These are phyloP conservation scores for Xiphias gladius DNA, from an alignment of 2,113 vertebrate genomes.

Conservation along the genomic window DNA sequence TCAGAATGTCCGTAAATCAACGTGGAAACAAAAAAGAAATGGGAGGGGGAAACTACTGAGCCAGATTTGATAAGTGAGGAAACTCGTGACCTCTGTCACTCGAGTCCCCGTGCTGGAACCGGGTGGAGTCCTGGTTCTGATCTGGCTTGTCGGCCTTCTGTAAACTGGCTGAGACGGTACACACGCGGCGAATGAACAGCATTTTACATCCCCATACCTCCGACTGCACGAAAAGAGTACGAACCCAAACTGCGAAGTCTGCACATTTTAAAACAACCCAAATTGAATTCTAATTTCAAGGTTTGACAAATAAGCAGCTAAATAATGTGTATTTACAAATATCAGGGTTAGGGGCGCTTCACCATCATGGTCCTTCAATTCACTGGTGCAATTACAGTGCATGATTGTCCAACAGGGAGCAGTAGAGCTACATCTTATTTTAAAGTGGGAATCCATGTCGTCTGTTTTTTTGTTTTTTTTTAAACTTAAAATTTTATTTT, in stretches of 20 bases:
- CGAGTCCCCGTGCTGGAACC: constrained; percentile 12
- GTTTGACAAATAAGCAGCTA: background rate
- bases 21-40: background rate
- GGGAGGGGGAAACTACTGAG: background rate
- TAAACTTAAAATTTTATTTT: too few species aligned
- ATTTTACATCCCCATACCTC: background rate
- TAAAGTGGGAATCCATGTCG: too few species aligned
- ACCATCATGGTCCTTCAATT: background rate
- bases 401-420: too few species aligned
- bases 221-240: too few species aligned
- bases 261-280: too few species aligned
- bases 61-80: background rate
- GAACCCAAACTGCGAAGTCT: background rate
- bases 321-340: background rate
- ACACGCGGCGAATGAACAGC: background rate
- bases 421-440: too few species aligned
- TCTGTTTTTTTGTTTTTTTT: too few species aligned
- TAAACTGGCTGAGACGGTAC: too few species aligned
- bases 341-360: background rate
- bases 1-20: background rate
- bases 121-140: background rate
- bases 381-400: background rate
- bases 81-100: background rate
- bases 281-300: background rate
- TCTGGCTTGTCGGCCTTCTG: background rate